Percentiles rank a stretch among this genome's conserved stretches.
These are phyloP conservation scores for Apodemia hepburni DNA, from an alignment of 2,888 invertebrate genomes.

Conservation along the genomic window DNA sequence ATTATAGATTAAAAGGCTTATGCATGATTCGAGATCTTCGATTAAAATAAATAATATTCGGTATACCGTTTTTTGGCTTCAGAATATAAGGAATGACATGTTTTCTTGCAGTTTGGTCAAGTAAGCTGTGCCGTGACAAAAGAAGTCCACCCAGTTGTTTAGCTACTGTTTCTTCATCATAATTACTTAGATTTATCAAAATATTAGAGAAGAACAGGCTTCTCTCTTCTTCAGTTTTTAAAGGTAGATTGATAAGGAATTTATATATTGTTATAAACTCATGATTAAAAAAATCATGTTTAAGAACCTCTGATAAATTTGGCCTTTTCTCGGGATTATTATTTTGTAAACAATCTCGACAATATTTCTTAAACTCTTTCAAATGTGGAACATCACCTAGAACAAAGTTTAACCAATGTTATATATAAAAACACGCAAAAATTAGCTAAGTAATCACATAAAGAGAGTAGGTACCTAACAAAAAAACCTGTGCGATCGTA, in stretches of 20 bases:
- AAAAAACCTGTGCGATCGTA: too few relatives aligned
- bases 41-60: too few relatives aligned
- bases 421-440: too few relatives aligned
- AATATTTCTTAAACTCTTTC: conserved; percentile 84
- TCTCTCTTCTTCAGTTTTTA: conserved; percentile 89
- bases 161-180: conserved; percentile 91
- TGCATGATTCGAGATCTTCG: too few relatives aligned
- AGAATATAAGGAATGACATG: conserved; percentile 86
- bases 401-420: conserved; percentile 30
- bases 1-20: too few relatives aligned
- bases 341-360: conserved; percentile 85
- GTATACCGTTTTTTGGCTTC: conserved; percentile 84
- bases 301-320: conserved; percentile 82
- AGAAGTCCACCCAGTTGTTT: conserved; percentile 88
- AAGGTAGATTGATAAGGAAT: conserved; percentile 89
- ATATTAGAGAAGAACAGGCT: conserved; percentile 88
- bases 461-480: too few relatives aligned
- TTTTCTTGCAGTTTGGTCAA: conserved; percentile 89
- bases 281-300: conserved; percentile 90
- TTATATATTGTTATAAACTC: conserved; percentile 91
- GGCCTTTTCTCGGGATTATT: conserved; percentile 83
- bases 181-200: conserved; percentile 83
- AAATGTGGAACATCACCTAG: conserved; percentile 85
- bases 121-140: conserved; percentile 90
- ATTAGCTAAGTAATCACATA: too few relatives aligned